Conservation (phyloP, 2,888 invertebrate species). For the Apotomis capreana region DNA sequence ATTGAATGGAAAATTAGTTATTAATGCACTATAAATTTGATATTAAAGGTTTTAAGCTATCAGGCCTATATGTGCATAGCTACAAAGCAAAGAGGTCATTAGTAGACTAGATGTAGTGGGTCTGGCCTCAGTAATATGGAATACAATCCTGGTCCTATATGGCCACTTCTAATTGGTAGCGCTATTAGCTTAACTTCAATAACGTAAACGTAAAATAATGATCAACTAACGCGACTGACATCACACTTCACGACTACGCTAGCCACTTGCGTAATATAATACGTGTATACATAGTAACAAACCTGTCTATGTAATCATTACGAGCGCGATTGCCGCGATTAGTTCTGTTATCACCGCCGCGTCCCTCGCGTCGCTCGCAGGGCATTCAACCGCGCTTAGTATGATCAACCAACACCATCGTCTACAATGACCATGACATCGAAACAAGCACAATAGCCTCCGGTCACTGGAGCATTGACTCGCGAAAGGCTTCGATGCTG, state of each 20-base stretch:
- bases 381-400: conserved; percentile 71
- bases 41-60: too few species aligned
- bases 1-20: too few species aligned
- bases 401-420: conserved; percentile 55
- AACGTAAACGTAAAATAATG: neutral
- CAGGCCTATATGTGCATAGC: too few species aligned
- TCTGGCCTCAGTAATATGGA: neutral
- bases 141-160: neutral
- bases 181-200: conserved; percentile 1
- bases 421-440: conserved; percentile 80
- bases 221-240: conserved; percentile 17
- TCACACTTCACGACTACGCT: conserved; percentile 32
- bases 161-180: neutral
- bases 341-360: conserved; percentile 35
- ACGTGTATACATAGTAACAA: conserved; percentile 41
- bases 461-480: conserved; percentile 83
- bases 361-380: conserved; percentile 60
- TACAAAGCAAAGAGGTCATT: too few species aligned
- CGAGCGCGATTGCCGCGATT: conserved; percentile 37
- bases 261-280: conserved; percentile 38
- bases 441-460: conserved; percentile 74
- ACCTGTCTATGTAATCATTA: conserved; percentile 42
- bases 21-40: too few species aligned
- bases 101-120: too few species aligned
- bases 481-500: conserved; percentile 61